These are phyloP conservation scores for Sciurus niger DNA, from an alignment of 2,113 vertebrate species.

Conservation along the genomic window DNA sequence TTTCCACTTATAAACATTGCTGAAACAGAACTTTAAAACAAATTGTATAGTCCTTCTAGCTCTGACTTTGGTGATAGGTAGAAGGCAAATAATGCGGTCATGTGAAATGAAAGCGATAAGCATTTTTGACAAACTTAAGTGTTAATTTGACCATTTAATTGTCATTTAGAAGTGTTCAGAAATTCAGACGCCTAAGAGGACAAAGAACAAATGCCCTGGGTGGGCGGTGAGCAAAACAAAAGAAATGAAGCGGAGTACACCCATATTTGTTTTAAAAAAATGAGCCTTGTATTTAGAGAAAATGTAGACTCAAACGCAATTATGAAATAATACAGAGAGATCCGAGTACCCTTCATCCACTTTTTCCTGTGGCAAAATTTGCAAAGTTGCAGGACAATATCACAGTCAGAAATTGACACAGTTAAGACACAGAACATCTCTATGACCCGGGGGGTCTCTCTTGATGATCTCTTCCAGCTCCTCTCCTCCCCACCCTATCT, in stretches of 20 bases:
- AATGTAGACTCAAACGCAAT: background rate
- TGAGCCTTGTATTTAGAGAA: background rate
- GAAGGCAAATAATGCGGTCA: background rate
- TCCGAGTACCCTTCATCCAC: background rate
- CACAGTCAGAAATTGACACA: background rate
- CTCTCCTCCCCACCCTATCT: background rate
- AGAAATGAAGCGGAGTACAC: background rate
- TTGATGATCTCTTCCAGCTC: too few species aligned
- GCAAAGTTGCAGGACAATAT: background rate
- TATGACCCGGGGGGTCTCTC: background rate
- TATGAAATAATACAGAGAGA: background rate
- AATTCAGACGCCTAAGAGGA: background rate
- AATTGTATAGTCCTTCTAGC: background rate
- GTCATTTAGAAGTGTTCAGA: slow-evolving; percentile 8
- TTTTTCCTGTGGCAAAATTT: background rate
- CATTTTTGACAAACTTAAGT: background rate
- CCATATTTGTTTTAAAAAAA: background rate
- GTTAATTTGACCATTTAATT: background rate
- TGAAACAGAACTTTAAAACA: background rate
- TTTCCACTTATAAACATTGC: background rate
- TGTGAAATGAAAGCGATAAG: background rate
- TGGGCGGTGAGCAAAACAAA: background rate
- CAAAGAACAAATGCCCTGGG: background rate
- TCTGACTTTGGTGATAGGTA: background rate
- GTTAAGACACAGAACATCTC: background rate